Evolutionary conservation across 2,113 vertebrate species (phyloP), one percentile per base, ranked within the genome.

Genomic region (Callospermophilus lateralis): DNA sequence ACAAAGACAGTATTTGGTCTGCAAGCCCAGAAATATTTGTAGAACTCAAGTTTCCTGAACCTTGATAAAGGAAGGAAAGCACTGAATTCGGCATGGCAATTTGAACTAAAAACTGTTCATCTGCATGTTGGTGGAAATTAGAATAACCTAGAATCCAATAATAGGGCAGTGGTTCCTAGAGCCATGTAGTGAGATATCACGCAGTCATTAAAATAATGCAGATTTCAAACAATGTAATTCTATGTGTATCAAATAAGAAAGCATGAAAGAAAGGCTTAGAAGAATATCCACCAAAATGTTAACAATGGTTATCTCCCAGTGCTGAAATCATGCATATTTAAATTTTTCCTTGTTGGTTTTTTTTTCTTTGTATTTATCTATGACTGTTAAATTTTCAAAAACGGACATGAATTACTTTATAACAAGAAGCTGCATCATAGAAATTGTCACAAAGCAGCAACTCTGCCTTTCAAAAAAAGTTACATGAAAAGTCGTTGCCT

Each of bases 341-440:
- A 20, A 42, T 45, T 58, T 93, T 55, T 70, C 22, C 76, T 58
- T 2, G 72, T 92, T 6, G 15, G 30, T 67, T 45, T 45, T 16
- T 34, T 34, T 34, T 67, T 48, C 7, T 37, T 48, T 39, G 32
- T 17, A 42, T 32, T 32, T 22, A 81, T 6, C 39, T 32, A 13
- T 70, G 53, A 65, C 20, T 55, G 28, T 84, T 39, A 67, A 58
- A 19, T 90, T 77, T 87, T 63, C 93, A 89, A 5, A 90, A 79
- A 84, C 22, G 20, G 83, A 32, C 0, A 24, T 28, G 3, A 32
- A 32, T 48, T 48, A 26, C 19, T 70, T 70, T 65, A 89, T 26
- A 42, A n/a, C 34, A 45, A 84, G 55, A n/a, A 70, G 53, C 6
- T 12, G 28, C 39, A 22, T n/a, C 42, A 11, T 37, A 81, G 37